Evolutionary conservation across 2,113 vertebrate species (phyloP), one percentile per base, ranked within the genome.

Genomic region (Cephalopholis sonnerati): DNA sequence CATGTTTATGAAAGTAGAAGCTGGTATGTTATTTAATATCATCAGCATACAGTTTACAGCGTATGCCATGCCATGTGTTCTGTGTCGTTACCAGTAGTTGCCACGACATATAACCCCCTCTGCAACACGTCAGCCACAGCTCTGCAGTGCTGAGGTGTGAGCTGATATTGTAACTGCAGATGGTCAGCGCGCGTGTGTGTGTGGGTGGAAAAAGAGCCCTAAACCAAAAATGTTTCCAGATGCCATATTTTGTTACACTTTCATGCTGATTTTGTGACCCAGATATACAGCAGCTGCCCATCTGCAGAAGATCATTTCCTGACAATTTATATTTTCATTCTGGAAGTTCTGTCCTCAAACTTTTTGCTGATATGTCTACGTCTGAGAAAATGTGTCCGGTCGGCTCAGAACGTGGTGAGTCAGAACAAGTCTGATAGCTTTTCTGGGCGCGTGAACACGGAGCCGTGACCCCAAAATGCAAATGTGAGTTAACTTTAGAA

Each of bases 201-300:
- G 81, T 24, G 41, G 57, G 62, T 20, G 58, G 63, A 46, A 65
- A 74, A 84, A 70, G 7, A 66, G 46, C 46, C 62, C 59, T 27
- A 50, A 24, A 39, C 32, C 55, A 36, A 68, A 79, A 68, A 59
- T 1, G 24, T 67, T 74, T 65, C 59, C 48, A 67, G 39, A 18
- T 25, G 12, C 29, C 3, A 5, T 29, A 3, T 68, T 83, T 62
- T 67, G 51, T 71, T 51, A 13, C 32, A 66, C 44, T 27, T 68
- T 36, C 67, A 66, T 36, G 51, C 68, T 81, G 51, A 86, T 69
- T 71, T 78, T 24, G 82, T 64, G 74, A 84, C 72, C 79, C 62
- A 69, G 79, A 81, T 77, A 74, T 36, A 57, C 25, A 50, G 61
- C 24, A 74, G 58, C 48, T 73, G 27, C 44, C 61, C 44, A 72